A percentile compares a stretch with the other conserved stretches of the same genome.
phyloP scores from a whole-genome alignment of 2,797 vertebrate species.

The Chaetodon trifasciatus region DNA sequence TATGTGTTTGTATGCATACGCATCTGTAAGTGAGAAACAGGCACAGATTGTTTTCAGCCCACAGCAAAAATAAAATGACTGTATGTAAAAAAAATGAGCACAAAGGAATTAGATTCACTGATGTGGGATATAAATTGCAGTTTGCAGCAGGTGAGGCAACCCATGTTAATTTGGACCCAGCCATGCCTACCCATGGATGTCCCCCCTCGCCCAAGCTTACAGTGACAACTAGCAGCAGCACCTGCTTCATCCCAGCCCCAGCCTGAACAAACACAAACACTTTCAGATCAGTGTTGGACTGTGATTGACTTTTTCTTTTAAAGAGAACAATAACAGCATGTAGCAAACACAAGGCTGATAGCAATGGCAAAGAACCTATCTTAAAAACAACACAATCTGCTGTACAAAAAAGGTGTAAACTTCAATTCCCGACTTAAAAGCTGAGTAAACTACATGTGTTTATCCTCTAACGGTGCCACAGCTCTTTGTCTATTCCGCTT shows the following conservation, averaged over 20 bases:
- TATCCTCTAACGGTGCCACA: conserved; percentile 63
- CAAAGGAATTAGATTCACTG: conserved; percentile 67
- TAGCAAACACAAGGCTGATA: conserved; percentile 33
- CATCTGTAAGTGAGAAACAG: not conserved
- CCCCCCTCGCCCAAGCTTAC: conserved; percentile 57
- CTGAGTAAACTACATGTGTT: conserved; percentile 71
- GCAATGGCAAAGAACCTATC: conserved; percentile 30
- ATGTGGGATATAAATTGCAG: conserved; percentile 73
- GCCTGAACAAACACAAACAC: conserved; percentile 55
- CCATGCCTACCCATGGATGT: conserved; percentile 72
- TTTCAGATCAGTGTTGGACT: conserved; percentile 50
- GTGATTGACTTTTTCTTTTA: conserved; percentile 46
- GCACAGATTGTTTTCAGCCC: conserved; percentile 32
- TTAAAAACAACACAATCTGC: not conserved
- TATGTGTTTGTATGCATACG: too few relatives aligned
- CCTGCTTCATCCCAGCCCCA: conserved; percentile 59
- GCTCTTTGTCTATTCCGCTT: conserved; percentile 64
- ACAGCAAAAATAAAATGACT: conserved; percentile 55
- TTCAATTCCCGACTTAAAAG: conserved; percentile 58
- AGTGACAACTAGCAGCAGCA: conserved; percentile 50
- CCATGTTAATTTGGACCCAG: conserved; percentile 66
- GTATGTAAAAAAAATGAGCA: conserved; percentile 60
- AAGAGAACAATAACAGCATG: conserved; percentile 30
- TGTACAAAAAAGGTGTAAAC: conserved; percentile 10
- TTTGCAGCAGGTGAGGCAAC: conserved; percentile 62